A percentile compares a stretch with the other conserved stretches of the same genome.
phyloP scores from a whole-genome alignment of 2,113 vertebrate species.

The Mungos mungo region DNA sequence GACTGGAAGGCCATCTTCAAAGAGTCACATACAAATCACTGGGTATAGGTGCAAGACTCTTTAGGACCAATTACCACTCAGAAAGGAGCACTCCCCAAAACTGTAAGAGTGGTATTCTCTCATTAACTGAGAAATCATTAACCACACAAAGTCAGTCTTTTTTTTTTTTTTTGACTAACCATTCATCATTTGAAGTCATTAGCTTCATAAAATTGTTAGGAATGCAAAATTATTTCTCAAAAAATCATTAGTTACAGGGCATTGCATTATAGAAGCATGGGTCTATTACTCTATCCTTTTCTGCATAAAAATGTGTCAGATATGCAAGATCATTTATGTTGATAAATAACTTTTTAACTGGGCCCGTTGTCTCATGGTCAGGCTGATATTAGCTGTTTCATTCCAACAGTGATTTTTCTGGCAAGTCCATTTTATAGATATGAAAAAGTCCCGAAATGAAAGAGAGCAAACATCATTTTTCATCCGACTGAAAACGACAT shows the following conservation, averaged over 20 bases:
- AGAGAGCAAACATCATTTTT: slow-evolving; percentile 78
- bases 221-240: slow-evolving; percentile 80
- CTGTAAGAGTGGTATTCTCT: slow-evolving; percentile 73
- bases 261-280: slow-evolving; percentile 77
- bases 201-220: slow-evolving; percentile 79
- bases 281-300: slow-evolving; percentile 78
- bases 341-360: slow-evolving; percentile 83
- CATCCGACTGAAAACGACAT: slow-evolving; percentile 75
- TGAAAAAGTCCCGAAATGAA: slow-evolving; percentile 78
- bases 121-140: slow-evolving; percentile 81
- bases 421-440: slow-evolving; percentile 73
- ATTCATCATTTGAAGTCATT: slow-evolving; percentile 83
- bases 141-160: slow-evolving; percentile 75
- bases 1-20: slow-evolving; percentile 73
- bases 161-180: slow-evolving; percentile 61
- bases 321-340: slow-evolving; percentile 80
- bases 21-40: slow-evolving; percentile 70
- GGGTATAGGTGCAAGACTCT: slow-evolving; percentile 75
- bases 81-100: slow-evolving; percentile 76
- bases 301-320: slow-evolving; percentile 77
- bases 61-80: slow-evolving; percentile 70
- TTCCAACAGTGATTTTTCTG: slow-evolving; percentile 78
- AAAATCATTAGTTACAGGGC: slow-evolving; percentile 79
- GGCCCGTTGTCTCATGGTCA: slow-evolving; percentile 76
- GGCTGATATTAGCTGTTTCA: slow-evolving; percentile 65